Percentiles rank a stretch among this genome's conserved stretches.
phyloP scores from a whole-genome alignment of 2,113 vertebrate species.

The Anarhynchus alexandrinus region DNA sequence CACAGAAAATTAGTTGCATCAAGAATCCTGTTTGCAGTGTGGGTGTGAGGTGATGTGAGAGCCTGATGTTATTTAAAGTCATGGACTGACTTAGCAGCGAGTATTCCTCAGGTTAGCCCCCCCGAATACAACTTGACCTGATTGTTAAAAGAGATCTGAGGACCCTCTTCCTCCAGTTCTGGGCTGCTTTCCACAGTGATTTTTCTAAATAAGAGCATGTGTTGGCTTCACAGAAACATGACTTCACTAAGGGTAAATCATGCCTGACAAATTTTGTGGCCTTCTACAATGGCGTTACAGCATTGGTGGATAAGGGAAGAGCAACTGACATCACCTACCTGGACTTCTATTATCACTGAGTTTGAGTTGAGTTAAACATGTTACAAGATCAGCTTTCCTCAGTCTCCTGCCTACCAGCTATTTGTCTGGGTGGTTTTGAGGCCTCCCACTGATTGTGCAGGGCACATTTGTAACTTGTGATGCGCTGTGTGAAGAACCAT shows the following conservation, averaged over 20 bases:
- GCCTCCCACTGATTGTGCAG: background rate
- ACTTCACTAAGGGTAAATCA: background rate
- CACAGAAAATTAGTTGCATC: background rate
- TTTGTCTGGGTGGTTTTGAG: background rate
- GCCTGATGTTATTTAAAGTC: background rate
- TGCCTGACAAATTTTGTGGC: background rate
- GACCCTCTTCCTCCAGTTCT: background rate
- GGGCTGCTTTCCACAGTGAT: background rate
- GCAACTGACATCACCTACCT: background rate
- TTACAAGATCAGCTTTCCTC: background rate
- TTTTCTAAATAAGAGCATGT: background rate
- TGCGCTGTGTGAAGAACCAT: background rate
- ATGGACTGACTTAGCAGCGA: background rate
- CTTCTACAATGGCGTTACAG: background rate
- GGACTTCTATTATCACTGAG: background rate
- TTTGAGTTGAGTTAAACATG: background rate
- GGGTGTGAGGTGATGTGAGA: background rate
- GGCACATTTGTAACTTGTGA: background rate
- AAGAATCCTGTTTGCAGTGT: background rate
- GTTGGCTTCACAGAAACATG: background rate
- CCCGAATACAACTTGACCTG: background rate
- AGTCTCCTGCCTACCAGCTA: background rate
- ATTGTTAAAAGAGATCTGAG: background rate
- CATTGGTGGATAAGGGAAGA: background rate
- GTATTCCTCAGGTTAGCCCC: background rate